Percentiles rank a stretch among this genome's conserved stretches.
phyloP scores from a whole-genome alignment of 1,140 invertebrate genomes.

The Drosophila tropicalis region DNA sequence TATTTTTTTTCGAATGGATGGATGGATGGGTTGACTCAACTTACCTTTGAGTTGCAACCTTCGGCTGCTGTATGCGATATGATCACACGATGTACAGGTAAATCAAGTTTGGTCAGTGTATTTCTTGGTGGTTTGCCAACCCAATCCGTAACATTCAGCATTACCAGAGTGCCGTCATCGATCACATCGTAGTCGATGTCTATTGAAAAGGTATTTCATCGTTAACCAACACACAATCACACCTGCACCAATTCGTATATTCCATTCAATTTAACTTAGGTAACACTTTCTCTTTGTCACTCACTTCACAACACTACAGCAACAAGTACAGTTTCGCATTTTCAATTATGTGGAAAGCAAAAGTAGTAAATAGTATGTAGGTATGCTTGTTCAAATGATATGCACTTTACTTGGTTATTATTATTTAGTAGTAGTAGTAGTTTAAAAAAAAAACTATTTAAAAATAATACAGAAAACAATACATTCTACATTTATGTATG shows the following conservation, averaged over 20 bases:
- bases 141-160: constrained; percentile 85
- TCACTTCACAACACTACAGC: constrained; percentile 62
- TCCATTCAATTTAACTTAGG: constrained; percentile 82
- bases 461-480: too few species aligned
- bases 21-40: constrained; percentile 8
- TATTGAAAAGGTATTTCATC: constrained; percentile 21
- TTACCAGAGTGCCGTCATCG: constrained; percentile 46
- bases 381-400: background rate
- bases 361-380: too few species aligned
- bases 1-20: background rate
- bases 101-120: constrained; percentile 68
- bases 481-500: constrained; percentile 10
- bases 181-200: constrained; percentile 39
- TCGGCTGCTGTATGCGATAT: constrained; percentile 85
- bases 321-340: constrained; percentile 2
- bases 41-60: constrained; percentile 83
- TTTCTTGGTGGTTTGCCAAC: constrained; percentile 84
- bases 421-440: background rate
- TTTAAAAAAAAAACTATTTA: too few species aligned
- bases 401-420: background rate
- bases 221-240: background rate
- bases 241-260: constrained; percentile 42
- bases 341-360: background rate
- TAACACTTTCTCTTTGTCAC: constrained; percentile 41
- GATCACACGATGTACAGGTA: constrained; percentile 84